A percentile compares a stretch with the other conserved stretches of the same genome.
Evolutionary conservation across 2,113 vertebrate species (phyloP).

Genomic region (Tricholaema leucomelas): DNA sequence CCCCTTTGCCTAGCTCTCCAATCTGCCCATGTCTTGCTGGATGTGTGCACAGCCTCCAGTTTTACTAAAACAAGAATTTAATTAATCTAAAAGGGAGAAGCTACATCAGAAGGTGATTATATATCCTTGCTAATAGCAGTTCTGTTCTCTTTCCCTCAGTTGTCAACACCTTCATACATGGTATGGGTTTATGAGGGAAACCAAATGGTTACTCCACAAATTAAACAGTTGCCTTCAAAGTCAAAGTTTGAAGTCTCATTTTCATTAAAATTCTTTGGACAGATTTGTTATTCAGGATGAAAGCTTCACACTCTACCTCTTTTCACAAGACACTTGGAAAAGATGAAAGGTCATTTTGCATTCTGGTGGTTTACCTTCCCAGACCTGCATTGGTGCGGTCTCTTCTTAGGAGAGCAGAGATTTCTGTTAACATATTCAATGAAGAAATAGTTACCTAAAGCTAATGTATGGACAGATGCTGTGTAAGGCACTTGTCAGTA

Average conservation of each 20-base stretch:
- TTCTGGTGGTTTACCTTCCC: not conserved
- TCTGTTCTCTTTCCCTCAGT: too few species aligned
- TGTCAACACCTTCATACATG: not conserved
- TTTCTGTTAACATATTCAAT: not conserved
- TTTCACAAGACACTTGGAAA: not conserved
- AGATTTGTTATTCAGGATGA: not conserved
- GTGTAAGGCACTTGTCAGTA: not conserved
- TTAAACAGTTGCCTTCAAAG: constrained; percentile 1
- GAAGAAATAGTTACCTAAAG: not conserved
- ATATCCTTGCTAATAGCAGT: too few species aligned
- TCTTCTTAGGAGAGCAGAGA: not conserved
- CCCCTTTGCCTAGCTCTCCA: too few species aligned
- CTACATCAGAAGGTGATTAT: too few species aligned
- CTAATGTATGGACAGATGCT: not conserved
- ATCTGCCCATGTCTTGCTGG: too few species aligned
- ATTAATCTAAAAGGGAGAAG: too few species aligned
- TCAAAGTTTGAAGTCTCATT: not conserved
- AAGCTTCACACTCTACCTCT: not conserved
- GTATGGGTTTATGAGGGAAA: not conserved
- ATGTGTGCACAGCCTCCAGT: too few species aligned
- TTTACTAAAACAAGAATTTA: too few species aligned
- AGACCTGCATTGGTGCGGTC: not conserved
- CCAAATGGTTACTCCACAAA: not conserved
- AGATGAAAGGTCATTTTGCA: constrained; percentile 31
- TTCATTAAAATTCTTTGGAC: not conserved